Base-by-base conservation (phyloP, 2,888 invertebrate genomes). In the Lycaena phlaeas region DNA sequence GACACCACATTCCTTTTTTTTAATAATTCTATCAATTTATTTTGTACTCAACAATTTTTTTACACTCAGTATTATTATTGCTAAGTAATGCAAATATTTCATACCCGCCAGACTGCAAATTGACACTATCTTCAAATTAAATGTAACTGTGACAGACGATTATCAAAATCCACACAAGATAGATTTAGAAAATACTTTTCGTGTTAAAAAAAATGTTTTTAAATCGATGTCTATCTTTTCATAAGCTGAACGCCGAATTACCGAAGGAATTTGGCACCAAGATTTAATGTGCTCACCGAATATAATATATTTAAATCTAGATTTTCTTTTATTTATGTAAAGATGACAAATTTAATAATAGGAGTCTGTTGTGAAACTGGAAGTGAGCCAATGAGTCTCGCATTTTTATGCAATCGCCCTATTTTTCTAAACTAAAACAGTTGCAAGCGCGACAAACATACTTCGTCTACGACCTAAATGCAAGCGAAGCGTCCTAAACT, bases 361-460 rank as follows among this genome's bases (percentile, higher is more conserved):
- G 31, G 72, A 69, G 73, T 74, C 65, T 68, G 65, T 71, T 64
- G 67, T 62, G 59, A 59, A 61, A 53, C 70, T 82, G 84, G 84
- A 74, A 53, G 56, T 43, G 57, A 55, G 82, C 84, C 82, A 82
- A 77, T 64, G 57, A 69, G 64, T 63, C 59, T 64, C 65, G 68
- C 65, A 68, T 74, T 69, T 70, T 84, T 84, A 65, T 81, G 84
- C 81, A 84, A 84, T 78, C 82, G 82, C 61, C 78, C 84, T 73
- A 82, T 82, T 82, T 82, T 82, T 81, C 67, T 73, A 71, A 74
- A 75, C 73, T 67, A 64, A 74, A 70, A 69, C 68, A 58, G 71
- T 72, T 75, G 72, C 77, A 73, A 77, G 74, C 73, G 73, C 70
- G 73, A 71, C 79, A 44, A 31, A 38, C n/a, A 34, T 30, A 28